A percentile compares a stretch with the other conserved stretches of the same genome.
Evolutionary conservation across 2,797 vertebrate genomes (phyloP).

Genomic region (Coluber constrictor): DNA sequence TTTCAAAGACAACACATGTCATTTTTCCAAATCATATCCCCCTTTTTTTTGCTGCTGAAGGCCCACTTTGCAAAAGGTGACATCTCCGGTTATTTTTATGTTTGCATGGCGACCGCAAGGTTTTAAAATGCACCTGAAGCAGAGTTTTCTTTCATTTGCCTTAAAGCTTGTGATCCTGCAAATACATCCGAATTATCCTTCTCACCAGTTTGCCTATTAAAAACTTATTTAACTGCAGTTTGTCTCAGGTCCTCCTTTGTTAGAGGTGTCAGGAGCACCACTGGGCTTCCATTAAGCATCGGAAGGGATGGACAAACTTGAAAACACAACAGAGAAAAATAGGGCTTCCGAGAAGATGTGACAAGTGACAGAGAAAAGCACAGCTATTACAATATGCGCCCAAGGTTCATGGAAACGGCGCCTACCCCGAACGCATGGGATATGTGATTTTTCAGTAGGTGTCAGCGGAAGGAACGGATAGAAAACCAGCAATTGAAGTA

Average conservation of each 20-base stretch:
- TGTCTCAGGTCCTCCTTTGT: not conserved
- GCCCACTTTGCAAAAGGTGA: not conserved
- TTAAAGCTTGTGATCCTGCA: not conserved
- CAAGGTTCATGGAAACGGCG: not conserved
- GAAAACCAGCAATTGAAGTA: conserved; percentile 11
- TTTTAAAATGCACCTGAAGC: not conserved
- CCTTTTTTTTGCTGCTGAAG: not conserved
- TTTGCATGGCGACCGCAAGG: not conserved
- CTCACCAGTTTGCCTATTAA: not conserved
- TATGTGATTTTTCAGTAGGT: not conserved
- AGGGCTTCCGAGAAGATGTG: not conserved
- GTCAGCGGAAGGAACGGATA: not conserved
- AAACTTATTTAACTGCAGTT: not conserved
- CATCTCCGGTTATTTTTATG: not conserved
- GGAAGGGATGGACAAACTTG: not conserved
- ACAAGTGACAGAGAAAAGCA: fast-evolving
- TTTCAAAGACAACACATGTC: not conserved
- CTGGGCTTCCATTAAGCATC: not conserved
- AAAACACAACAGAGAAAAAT: not conserved
- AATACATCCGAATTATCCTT: not conserved
- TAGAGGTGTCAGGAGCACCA: not conserved
- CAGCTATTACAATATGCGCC: not conserved
- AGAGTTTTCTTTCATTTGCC: not conserved
- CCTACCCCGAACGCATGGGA: fast-evolving
- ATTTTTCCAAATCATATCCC: no score